A percentile compares a stretch with the other conserved stretches of the same genome.
These are phyloP conservation scores for Melieria crassipennis DNA, from an alignment of 2,888 invertebrate species.

Conservation along the genomic window DNA sequence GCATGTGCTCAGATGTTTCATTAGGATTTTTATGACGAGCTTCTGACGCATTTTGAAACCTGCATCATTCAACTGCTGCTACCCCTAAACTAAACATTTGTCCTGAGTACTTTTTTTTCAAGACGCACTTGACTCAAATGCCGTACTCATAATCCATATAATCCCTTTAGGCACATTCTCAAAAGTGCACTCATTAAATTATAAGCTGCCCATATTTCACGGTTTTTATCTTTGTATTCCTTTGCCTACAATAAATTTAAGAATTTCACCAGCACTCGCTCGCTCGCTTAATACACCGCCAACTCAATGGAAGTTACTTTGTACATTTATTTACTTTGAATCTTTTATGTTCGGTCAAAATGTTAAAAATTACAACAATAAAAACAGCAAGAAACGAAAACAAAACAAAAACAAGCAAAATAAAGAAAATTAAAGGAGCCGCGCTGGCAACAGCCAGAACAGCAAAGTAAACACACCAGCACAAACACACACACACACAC, in stretches of 20 bases:
- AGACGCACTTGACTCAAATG: no score
- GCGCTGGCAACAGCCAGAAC: constrained; percentile 6
- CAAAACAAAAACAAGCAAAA: neutral
- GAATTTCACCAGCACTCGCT: neutral
- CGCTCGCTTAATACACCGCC: neutral
- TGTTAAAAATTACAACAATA: constrained; percentile 7
- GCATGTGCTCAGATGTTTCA: no score
- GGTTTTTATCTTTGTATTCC: neutral
- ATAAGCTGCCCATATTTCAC: constrained; percentile 7
- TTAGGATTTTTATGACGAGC: no score
- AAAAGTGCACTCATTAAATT: constrained; percentile 18
- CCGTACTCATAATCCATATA: no score
- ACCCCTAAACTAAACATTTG: no score
- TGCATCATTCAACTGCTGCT: no score
- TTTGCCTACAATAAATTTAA: constrained; percentile 19
- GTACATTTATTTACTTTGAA: neutral
- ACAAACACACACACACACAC: neutral
- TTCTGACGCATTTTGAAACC: no score
- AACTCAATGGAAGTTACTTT: constrained; percentile 10
- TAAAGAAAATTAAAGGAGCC: constrained; percentile 8
- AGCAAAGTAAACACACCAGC: no score
- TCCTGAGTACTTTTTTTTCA: no score
- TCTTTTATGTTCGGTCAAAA: neutral
- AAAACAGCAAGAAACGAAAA: neutral
- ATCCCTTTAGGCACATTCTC: no score